Conservation (phyloP, 2,113 vertebrate species). For the Butorides virescens region DNA sequence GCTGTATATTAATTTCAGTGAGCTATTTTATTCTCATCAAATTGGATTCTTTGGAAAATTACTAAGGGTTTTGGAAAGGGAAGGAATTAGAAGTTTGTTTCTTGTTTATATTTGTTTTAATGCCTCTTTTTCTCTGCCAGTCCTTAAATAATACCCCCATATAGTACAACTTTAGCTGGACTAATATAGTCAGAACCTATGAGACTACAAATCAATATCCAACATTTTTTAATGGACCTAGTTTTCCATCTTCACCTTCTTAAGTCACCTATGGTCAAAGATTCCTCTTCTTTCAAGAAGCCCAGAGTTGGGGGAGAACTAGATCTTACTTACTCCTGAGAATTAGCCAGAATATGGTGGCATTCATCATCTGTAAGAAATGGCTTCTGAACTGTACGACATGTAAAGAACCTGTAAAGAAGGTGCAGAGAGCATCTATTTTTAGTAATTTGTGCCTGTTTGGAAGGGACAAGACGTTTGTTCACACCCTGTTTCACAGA, state of each 20-base stretch:
- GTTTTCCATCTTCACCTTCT: neutral
- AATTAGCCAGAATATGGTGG: neutral
- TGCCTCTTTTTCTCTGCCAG: neutral
- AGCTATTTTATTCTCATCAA: neutral
- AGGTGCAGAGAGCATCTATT: neutral
- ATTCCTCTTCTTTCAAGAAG: neutral
- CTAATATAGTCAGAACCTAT: neutral
- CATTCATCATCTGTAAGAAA: neutral
- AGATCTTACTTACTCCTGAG: neutral
- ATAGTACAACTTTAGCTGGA: neutral
- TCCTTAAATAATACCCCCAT: neutral
- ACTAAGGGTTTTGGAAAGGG: neutral
- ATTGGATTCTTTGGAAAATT: neutral
- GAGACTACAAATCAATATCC: neutral
- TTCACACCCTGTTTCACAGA: neutral
- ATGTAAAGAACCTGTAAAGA: neutral
- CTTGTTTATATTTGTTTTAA: neutral
- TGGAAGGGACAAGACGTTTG: neutral
- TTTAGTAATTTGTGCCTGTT: neutral
- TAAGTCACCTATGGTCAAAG: neutral
- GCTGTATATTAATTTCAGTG: constrained; percentile 19
- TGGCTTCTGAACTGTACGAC: neutral
- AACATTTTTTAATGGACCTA: neutral
- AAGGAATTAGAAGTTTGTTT: neutral
- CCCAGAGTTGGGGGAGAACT: neutral